Conservation (phyloP, 2,888 invertebrate species). For the Steromphala cineraria region DNA sequence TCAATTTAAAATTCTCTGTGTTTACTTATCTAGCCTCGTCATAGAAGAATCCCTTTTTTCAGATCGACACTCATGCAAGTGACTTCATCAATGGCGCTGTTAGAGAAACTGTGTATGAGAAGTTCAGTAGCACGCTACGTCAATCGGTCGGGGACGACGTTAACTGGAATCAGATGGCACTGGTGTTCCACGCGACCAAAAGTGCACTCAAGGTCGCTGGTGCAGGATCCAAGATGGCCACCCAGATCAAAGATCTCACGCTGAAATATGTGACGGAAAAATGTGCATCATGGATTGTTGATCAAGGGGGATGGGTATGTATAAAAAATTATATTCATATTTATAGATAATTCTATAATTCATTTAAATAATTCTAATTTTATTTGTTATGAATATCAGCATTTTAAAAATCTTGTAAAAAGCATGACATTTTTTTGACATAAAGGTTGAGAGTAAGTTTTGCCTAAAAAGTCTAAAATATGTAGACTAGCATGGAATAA, state of each 20-base stretch:
- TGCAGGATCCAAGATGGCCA: conserved; percentile 61
- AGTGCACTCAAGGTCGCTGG: conserved; percentile 67
- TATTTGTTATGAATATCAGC: too few relatives aligned
- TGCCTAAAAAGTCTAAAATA: too few relatives aligned
- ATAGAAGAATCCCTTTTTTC: background rate
- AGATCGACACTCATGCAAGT: conserved; percentile 35
- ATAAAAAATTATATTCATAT: background rate
- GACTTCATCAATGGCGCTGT: conserved; percentile 49
- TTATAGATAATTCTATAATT: too few relatives aligned
- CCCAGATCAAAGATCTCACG: conserved; percentile 69
- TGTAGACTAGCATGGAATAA: too few relatives aligned
- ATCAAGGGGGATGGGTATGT: conserved; percentile 74
- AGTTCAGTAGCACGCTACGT: conserved; percentile 64
- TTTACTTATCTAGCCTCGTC: too few relatives aligned
- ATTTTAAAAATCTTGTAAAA: too few relatives aligned
- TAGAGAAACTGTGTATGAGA: conserved; percentile 62
- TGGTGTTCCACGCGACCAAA: conserved; percentile 69
- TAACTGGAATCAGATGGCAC: conserved; percentile 70
- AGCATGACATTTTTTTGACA: too few relatives aligned
- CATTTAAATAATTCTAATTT: too few relatives aligned
- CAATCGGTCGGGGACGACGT: conserved; percentile 62
- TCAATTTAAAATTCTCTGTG: too few relatives aligned
- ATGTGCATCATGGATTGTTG: conserved; percentile 72
- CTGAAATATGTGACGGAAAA: conserved; percentile 70
- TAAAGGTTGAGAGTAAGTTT: too few relatives aligned